Conservation (phyloP, 2,888 invertebrate genomes). For the Heliconius ismenius region DNA sequence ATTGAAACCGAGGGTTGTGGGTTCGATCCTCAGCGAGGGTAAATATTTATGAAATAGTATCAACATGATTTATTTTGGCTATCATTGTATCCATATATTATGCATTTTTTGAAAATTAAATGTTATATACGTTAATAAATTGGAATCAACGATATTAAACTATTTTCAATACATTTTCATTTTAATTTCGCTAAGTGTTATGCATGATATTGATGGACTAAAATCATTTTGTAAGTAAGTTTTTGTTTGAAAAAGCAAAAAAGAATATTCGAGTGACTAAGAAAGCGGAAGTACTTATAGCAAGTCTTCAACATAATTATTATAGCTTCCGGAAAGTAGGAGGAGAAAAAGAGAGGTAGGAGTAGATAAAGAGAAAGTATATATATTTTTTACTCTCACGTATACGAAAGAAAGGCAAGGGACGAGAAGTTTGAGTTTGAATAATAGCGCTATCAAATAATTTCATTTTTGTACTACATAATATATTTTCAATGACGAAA, state of each 20-base stretch:
- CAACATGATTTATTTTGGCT: too few relatives aligned
- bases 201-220: too few relatives aligned
- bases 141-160: too few relatives aligned
- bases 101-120: too few relatives aligned
- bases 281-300: not conserved
- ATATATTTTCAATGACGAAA: not conserved
- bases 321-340: not conserved
- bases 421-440: not conserved
- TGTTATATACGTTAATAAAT: too few relatives aligned
- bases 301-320: not conserved
- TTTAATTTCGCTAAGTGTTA: too few relatives aligned
- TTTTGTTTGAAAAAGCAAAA: not conserved
- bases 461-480: not conserved
- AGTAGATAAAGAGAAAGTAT: not conserved
- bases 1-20: not conserved
- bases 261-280: not conserved
- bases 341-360: too few relatives aligned
- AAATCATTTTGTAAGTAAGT: too few relatives aligned
- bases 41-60: too few relatives aligned
- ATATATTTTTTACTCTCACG: not conserved
- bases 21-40: too few relatives aligned
- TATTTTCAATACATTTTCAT: too few relatives aligned
- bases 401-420: not conserved
- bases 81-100: too few relatives aligned
- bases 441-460: not conserved